These are phyloP conservation scores for Drosophila trichaetosa DNA, from an alignment of 2,888 invertebrate genomes.

Conservation along the genomic window DNA sequence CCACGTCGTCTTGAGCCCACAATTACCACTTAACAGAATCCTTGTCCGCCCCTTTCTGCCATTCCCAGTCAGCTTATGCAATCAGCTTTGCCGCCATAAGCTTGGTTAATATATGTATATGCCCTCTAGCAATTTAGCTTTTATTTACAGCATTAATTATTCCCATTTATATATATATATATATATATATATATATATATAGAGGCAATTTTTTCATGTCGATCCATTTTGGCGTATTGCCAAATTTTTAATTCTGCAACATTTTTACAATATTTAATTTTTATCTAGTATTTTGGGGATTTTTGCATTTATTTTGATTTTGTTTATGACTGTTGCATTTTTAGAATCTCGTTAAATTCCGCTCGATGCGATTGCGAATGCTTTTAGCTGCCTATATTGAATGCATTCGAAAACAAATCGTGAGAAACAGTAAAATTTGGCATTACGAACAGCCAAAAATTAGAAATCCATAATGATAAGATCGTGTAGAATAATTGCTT, in stretches of 20 bases:
- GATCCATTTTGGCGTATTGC: slow-evolving; percentile 41
- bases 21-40: slow-evolving; percentile 10
- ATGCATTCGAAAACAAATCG: slow-evolving; percentile 28
- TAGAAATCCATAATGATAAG: not conserved
- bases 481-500: slow-evolving; percentile 1
- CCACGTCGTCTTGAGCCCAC: slow-evolving; percentile 6
- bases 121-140: slow-evolving; percentile 2
- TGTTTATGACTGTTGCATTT: slow-evolving; percentile 40
- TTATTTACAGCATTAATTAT: not conserved
- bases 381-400: slow-evolving; percentile 5
- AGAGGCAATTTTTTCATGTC: slow-evolving; percentile 5
- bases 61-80: slow-evolving; percentile 21
- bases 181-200: slow-evolving; percentile 1
- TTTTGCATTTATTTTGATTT: slow-evolving; percentile 42
- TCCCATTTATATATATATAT: not conserved
- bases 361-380: slow-evolving; percentile 21
- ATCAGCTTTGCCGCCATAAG: slow-evolving; percentile 1
- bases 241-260: slow-evolving; percentile 28
- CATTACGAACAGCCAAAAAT: not conserved
- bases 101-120: slow-evolving; percentile 15
- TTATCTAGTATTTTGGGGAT: slow-evolving; percentile 16
- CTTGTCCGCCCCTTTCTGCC: not conserved
- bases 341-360: slow-evolving; percentile 33
- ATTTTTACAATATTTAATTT: slow-evolving; percentile 27
- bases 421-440: slow-evolving; percentile 20